These are phyloP conservation scores for Papilio gigon DNA, from an alignment of 2,888 invertebrate species.

Conservation along the genomic window DNA sequence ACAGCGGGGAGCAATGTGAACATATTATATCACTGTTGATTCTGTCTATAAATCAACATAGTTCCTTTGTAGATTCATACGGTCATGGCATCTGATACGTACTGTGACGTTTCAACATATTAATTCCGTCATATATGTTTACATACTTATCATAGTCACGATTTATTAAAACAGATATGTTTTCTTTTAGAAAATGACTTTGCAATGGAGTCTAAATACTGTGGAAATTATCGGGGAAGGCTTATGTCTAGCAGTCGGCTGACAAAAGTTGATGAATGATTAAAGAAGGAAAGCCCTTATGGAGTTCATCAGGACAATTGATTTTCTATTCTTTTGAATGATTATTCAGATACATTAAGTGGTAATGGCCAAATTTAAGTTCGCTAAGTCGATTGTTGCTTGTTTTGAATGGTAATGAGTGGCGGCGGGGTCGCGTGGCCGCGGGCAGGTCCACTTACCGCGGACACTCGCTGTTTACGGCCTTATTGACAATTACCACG, in stretches of 20 bases:
- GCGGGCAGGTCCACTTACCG: constrained; percentile 47
- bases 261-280: too few species aligned
- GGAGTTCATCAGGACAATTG: too few species aligned
- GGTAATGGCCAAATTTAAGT: constrained; percentile 16
- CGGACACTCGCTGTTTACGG: constrained; percentile 48
- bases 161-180: too few species aligned
- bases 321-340: too few species aligned
- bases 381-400: constrained; percentile 34
- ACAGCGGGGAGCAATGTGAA: neutral
- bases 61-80: neutral
- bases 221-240: too few species aligned
- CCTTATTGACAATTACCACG: constrained; percentile 49
- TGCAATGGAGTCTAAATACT: too few species aligned
- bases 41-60: constrained; percentile 4
- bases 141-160: too few species aligned
- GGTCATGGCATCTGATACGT: neutral
- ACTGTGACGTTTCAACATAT: neutral
- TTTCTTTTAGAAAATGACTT: too few species aligned
- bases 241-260: too few species aligned
- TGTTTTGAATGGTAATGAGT: constrained; percentile 39
- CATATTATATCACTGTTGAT: neutral
- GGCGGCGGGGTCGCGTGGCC: constrained; percentile 40
- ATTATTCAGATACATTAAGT: too few species aligned
- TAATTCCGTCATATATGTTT: neutral
- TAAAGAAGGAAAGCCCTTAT: too few species aligned